Conservation (phyloP, 2,797 vertebrate genomes). For the Sylvilagus floridanus region DNA sequence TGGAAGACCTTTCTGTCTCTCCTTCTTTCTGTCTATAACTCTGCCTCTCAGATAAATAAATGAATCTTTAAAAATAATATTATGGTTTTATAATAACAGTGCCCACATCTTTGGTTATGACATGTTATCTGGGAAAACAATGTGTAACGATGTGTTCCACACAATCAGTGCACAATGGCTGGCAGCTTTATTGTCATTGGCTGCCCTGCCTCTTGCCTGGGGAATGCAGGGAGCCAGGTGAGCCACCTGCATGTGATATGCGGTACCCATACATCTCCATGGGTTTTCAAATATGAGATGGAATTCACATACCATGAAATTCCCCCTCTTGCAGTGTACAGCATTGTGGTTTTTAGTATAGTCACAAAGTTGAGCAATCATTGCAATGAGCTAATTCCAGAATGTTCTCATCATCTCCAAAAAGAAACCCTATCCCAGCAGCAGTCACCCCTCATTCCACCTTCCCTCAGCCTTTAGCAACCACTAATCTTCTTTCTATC, state of each 20-base stretch:
- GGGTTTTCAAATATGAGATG: conserved; percentile 28
- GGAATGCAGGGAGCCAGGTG: background rate
- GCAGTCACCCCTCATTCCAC: background rate
- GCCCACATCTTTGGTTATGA: background rate
- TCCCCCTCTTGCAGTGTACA: background rate
- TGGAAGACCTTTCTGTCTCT: no score
- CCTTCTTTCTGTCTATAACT: no score
- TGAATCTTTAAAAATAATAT: no score
- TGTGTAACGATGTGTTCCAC: background rate
- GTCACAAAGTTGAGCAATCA: background rate
- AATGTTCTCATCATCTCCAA: background rate
- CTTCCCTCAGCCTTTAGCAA: background rate
- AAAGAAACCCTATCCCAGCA: background rate
- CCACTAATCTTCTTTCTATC: background rate
- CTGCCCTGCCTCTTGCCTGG: background rate
- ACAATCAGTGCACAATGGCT: background rate
- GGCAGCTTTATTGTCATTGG: background rate
- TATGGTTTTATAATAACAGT: background rate
- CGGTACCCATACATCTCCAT: background rate
- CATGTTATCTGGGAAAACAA: background rate
- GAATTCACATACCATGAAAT: conserved; percentile 5
- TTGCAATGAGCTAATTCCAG: conserved; percentile 37
- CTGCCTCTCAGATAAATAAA: no score
- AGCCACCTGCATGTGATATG: background rate
- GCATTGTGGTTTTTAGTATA: conserved; percentile 5